Percentiles rank a stretch among this genome's conserved stretches.
phyloP scores from a whole-genome alignment of 2,797 vertebrate genomes.

The Cyclopterus lumpus region DNA sequence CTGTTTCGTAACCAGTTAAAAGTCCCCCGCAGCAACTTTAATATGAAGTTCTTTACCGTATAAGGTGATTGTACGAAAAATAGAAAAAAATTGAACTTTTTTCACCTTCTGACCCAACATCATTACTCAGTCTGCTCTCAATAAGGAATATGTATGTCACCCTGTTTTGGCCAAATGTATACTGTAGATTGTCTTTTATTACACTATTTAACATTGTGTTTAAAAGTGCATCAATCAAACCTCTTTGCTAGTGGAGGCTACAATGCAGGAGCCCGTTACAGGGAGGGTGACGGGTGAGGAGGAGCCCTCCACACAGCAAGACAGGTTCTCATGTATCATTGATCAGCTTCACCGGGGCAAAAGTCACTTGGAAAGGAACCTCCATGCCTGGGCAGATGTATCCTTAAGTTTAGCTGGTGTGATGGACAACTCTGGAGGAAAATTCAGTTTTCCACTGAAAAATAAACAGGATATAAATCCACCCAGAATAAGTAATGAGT shows the following conservation, averaged over 20 bases:
- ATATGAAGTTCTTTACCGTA: background rate
- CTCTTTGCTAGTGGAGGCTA: conserved; percentile 81
- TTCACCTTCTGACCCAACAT: too few relatives aligned
- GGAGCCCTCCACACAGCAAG: conserved; percentile 85
- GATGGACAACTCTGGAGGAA: conserved; percentile 86
- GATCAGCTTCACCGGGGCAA: conserved; percentile 81
- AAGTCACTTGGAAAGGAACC: conserved; percentile 85
- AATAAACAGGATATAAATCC: background rate
- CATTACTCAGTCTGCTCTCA: too few relatives aligned
- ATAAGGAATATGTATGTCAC: too few relatives aligned
- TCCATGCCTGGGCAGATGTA: conserved; percentile 87
- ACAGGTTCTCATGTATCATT: conserved; percentile 81
- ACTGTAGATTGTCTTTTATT: too few relatives aligned
- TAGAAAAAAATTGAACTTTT: too few relatives aligned
- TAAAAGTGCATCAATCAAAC: conserved; percentile 65
- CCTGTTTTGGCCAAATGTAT: background rate
- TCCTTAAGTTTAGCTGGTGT: conserved; percentile 83
- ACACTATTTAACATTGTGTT: background rate
- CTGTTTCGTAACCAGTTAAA: too few relatives aligned
- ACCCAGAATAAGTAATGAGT: background rate
- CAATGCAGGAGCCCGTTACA: conserved; percentile 86
- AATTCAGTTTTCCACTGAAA: conserved; percentile 87
- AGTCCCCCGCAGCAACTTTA: background rate
- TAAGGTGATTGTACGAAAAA: background rate
- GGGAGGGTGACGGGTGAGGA: conserved; percentile 80